Percentiles rank a stretch among this genome's conserved stretches.
Conservation (phyloP, 2,888 invertebrate genomes). For the Charanyca ferruginea region DNA sequence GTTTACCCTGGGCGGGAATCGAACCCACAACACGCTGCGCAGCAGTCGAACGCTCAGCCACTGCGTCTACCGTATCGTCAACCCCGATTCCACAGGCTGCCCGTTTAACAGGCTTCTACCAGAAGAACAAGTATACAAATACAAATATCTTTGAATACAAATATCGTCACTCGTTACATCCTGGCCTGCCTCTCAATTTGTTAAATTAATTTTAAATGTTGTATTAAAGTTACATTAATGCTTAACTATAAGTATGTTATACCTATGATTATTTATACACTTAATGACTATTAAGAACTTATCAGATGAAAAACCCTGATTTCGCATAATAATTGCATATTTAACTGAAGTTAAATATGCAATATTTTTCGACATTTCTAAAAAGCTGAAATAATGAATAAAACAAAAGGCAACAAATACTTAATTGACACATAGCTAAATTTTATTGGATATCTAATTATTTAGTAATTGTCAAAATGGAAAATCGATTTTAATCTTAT, state of each 20-base stretch:
- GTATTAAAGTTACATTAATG: slow-evolving; percentile 31
- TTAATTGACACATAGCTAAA: slow-evolving; percentile 35
- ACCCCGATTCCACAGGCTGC: not conserved
- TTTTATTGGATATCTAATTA: too few species aligned
- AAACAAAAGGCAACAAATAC: slow-evolving; percentile 22
- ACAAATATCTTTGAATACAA: slow-evolving; percentile 19
- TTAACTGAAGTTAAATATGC: slow-evolving; percentile 34
- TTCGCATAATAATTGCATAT: too few species aligned
- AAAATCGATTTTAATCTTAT: slow-evolving; percentile 29
- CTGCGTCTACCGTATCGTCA: too few species aligned
- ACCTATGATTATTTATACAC: slow-evolving; percentile 47
- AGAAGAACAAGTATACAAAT: slow-evolving; percentile 1
- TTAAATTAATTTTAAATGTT: slow-evolving; percentile 31
- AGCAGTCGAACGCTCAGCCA: too few species aligned
- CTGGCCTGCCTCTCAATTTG: slow-evolving; percentile 25
- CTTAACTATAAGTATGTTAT: slow-evolving; percentile 42
- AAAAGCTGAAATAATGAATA: slow-evolving; percentile 29
- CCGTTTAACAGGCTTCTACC: slow-evolving; percentile 1
- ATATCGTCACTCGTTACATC: slow-evolving; percentile 18
- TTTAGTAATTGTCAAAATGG: slow-evolving; percentile 35
- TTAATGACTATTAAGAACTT: slow-evolving; percentile 48
- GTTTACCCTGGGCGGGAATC: too few species aligned
- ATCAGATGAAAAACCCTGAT: slow-evolving; percentile 45
- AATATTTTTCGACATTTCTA: slow-evolving; percentile 16
- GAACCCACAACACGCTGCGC: too few species aligned